These are phyloP conservation scores for Sclerodermus sp. DNA, from an alignment of 2,888 invertebrate species.

Conservation along the genomic window DNA sequence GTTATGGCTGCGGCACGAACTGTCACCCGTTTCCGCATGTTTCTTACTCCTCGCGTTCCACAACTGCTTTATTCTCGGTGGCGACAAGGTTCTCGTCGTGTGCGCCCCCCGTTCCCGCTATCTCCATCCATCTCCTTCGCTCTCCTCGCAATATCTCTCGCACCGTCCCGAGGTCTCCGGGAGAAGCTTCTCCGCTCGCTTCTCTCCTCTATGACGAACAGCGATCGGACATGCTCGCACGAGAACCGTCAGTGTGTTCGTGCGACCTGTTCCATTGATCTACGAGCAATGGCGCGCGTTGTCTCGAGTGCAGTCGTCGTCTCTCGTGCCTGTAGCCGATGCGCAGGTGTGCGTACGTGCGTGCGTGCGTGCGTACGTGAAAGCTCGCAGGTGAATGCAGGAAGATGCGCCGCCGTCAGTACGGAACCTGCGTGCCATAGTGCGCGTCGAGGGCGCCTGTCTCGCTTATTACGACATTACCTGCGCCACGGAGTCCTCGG, in stretches of 20 bases:
- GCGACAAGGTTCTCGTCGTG: constrained; percentile 23
- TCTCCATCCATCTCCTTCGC: constrained; percentile 1
- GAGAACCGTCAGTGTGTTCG: constrained; percentile 8
- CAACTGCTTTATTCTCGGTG: constrained; percentile 38
- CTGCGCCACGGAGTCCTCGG: constrained; percentile 8
- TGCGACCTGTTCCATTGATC: constrained; percentile 37
- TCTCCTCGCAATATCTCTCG: too few relatives aligned
- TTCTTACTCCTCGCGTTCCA: constrained; percentile 44
- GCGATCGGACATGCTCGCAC: constrained; percentile 30
- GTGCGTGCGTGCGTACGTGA: too few relatives aligned
- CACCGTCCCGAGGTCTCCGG: too few relatives aligned
- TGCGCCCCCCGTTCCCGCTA: constrained; percentile 5
- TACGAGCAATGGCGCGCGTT: constrained; percentile 18
- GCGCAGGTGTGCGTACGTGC: too few relatives aligned
- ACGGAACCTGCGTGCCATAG: constrained; percentile 11
- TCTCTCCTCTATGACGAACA: constrained; percentile 28
- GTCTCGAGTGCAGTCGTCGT: constrained; percentile 1
- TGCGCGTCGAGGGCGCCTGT: constrained; percentile 15
- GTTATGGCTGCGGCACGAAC: constrained; percentile 53
- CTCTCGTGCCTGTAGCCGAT: background rate
- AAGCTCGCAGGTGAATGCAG: constrained; percentile 25
- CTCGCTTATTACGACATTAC: constrained; percentile 23
- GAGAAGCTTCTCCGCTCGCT: constrained; percentile 6
- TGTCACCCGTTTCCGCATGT: constrained; percentile 56
- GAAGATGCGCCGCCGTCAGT: constrained; percentile 10